Percentiles rank a stretch among this genome's conserved stretches.
These are phyloP conservation scores for Porites evermanni DNA, from an alignment of 92 coral and sea anemone species.

Conservation along the genomic window DNA sequence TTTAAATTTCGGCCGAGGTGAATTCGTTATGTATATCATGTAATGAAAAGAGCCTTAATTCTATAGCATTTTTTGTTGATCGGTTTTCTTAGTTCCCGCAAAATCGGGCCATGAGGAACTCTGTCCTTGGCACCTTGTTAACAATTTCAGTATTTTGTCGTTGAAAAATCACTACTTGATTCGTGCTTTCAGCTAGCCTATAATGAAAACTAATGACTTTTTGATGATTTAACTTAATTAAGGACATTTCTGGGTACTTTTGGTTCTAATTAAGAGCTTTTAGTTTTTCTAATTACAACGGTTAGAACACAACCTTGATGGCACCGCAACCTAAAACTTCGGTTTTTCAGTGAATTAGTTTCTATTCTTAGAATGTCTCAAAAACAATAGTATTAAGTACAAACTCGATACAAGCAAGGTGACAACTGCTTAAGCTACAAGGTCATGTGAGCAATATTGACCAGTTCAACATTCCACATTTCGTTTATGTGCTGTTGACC, in stretches of 20 bases:
- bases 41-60: too few species aligned
- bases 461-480: background rate
- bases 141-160: background rate
- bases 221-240: slow-evolving; percentile 40
- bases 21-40: too few species aligned
- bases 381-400: too few species aligned
- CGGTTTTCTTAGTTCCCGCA: too few species aligned
- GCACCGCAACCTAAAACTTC: background rate
- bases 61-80: too few species aligned
- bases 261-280: background rate
- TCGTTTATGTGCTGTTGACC: background rate
- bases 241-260: background rate
- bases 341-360: background rate
- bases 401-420: background rate
- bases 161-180: slow-evolving; percentile 16
- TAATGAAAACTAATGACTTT: background rate
- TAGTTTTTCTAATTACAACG: background rate
- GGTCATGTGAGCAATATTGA: background rate
- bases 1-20: background rate
- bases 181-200: slow-evolving; percentile 12
- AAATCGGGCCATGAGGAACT: too few species aligned
- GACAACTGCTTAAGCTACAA: background rate
- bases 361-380: too few species aligned
- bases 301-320: background rate
- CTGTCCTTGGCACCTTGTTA: background rate